Evolutionary conservation across 2,797 vertebrate genomes (phyloP).

Genomic region (Myripristis jacobus): DNA sequence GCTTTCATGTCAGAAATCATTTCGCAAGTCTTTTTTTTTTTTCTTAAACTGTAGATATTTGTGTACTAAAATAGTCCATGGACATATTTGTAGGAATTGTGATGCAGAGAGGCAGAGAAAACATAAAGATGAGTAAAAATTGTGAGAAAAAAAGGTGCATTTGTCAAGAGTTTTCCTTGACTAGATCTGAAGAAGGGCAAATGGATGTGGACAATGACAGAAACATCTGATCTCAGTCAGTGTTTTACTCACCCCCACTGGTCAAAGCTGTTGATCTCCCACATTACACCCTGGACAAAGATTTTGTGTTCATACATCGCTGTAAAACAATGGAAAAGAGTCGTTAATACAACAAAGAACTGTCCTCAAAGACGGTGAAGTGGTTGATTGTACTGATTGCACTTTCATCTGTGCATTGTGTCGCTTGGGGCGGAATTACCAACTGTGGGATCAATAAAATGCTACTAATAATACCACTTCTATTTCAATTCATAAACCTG

Average conservation of each 20-base stretch:
- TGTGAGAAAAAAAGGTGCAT: too few relatives aligned
- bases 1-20: too few relatives aligned
- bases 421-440: neutral
- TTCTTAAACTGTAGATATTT: too few relatives aligned
- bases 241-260: conserved; percentile 95
- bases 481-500: neutral
- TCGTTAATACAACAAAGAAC: neutral
- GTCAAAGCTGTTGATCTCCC: conserved; percentile 99
- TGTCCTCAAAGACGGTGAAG: neutral
- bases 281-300: conserved; percentile 95
- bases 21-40: too few relatives aligned
- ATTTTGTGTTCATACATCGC: conserved; percentile 99
- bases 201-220: too few relatives aligned
- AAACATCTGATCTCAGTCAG: neutral
- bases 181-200: too few relatives aligned
- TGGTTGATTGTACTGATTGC: neutral
- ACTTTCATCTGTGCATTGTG: neutral
- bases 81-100: too few relatives aligned
- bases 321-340: conserved; percentile 54
- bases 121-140: too few relatives aligned
- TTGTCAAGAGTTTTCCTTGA: neutral
- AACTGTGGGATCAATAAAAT: neutral
- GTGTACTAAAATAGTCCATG: too few relatives aligned
- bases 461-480: too few relatives aligned
- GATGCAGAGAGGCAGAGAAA: neutral